A percentile compares a stretch with the other conserved stretches of the same genome.
Conservation (phyloP, 2,113 vertebrate genomes). For the Gymnobelideus leadbeateri region DNA sequence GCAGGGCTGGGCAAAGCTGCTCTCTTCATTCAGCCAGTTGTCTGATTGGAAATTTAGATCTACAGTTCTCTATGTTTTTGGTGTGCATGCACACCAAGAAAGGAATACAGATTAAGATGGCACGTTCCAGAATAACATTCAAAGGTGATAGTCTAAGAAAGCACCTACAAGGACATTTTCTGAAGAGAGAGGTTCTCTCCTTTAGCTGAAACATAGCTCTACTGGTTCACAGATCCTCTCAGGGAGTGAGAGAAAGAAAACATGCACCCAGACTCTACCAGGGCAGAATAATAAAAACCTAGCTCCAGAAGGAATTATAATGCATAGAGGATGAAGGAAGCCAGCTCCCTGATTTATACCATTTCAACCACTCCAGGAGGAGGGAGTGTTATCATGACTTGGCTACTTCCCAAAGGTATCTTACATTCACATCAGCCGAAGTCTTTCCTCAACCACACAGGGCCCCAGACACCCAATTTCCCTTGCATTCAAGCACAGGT, state of each 20-base stretch:
- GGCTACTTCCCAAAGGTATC: conserved; percentile 11
- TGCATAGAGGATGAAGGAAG: conserved; percentile 10
- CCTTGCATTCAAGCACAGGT: background rate
- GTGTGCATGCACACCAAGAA: background rate
- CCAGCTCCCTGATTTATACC: conserved; percentile 42
- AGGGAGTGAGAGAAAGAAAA: conserved; percentile 42
- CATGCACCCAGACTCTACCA: background rate
- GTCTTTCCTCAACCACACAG: background rate
- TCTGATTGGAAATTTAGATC: conserved; percentile 12
- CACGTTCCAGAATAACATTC: background rate
- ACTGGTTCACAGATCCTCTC: background rate
- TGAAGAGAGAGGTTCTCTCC: background rate
- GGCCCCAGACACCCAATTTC: background rate
- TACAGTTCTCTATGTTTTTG: background rate
- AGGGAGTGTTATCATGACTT: background rate
- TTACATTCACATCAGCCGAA: background rate
- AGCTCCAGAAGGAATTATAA: conserved; percentile 37
- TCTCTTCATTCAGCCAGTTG: background rate
- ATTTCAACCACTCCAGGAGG: background rate
- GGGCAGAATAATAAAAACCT: background rate
- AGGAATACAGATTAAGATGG: background rate
- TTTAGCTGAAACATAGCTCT: background rate
- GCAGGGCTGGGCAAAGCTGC: background rate
- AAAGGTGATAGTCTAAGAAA: background rate
- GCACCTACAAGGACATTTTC: background rate